Base-by-base conservation (phyloP, 2,113 vertebrate genomes). In the Tonatia bakeri region DNA sequence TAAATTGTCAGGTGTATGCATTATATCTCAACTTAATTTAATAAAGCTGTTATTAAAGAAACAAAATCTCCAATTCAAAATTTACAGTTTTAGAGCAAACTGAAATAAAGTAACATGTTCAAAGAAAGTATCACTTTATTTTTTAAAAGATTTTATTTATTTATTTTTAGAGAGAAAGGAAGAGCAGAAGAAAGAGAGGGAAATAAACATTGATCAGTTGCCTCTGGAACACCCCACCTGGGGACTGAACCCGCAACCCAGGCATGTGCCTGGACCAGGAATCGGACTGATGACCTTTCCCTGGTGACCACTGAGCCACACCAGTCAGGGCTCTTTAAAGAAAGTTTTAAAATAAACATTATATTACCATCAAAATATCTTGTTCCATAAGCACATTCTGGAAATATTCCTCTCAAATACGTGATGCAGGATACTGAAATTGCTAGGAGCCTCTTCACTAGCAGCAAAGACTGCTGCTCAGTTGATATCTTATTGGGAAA, bases 391-490 rank as follows among this genome's bases (percentile, higher is more conserved):
- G 99, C 99, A 95, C 98, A 98, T 95, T 99, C 99, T 19, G 99
- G 99, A 86, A 99, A 99, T 94, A 99, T 98, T 12, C 99, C 99
- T 90, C 99, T 98, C 28, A 99, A 99, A 94, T 99, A 99, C 0
- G 99, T 99, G 97, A 99, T 99, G 97, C 99, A 99, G 69, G 99
- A 99, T 22, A 99, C 98, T 0, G 99, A 99, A 80, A 99, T 98
- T n/a, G 99, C 99, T 94, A 99, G 97, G 3, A 99, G 99, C 95
- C 99, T 99, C 98, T 99, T 99, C 72, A 99, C 98, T 33, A 99
- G 97, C 24, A 99, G 94, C 90, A 99, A 79, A 4, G 99, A 99
- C 43, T 99, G 99, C 92, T 99, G 99, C 79, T 99, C 99, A 0
- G 99, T 99, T 50, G 98, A 33, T 38, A 99, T 98, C 94, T 98